Percentiles rank a stretch among this genome's conserved stretches.
phyloP scores from a whole-genome alignment of 2,888 invertebrate species.

The Mechanitis messenoides region DNA sequence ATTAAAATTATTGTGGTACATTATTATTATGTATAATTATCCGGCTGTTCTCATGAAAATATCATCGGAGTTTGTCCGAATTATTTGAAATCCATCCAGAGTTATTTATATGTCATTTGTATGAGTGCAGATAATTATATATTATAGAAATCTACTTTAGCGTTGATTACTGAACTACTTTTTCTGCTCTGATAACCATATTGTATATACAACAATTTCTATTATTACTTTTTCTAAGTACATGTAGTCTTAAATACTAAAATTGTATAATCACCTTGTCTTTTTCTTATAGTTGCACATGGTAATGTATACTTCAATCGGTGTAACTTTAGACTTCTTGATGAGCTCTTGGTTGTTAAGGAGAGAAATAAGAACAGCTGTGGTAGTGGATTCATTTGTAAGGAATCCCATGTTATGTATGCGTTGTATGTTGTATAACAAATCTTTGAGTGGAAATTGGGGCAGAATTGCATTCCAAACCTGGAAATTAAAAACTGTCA shows the following conservation, averaged over 20 bases:
- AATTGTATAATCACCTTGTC: slow-evolving; percentile 62
- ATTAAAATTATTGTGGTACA: too few relatives aligned
- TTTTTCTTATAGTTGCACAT: slow-evolving; percentile 78
- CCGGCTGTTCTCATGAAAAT: too few relatives aligned
- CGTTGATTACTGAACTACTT: slow-evolving; percentile 17
- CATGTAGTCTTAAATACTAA: background rate
- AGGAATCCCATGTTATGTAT: slow-evolving; percentile 80
- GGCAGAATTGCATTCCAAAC: slow-evolving; percentile 79
- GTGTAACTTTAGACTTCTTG: slow-evolving; percentile 58
- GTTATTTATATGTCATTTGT: too few relatives aligned
- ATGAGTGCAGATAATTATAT: too few relatives aligned
- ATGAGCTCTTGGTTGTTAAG: slow-evolving; percentile 68
- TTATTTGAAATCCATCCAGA: too few relatives aligned
- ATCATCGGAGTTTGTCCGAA: too few relatives aligned
- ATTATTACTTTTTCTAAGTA: background rate
- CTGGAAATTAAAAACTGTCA: slow-evolving; percentile 45
- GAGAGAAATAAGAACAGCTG: slow-evolving; percentile 69
- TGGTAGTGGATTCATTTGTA: slow-evolving; percentile 66
- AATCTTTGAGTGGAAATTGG: slow-evolving; percentile 66
- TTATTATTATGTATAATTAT: too few relatives aligned
- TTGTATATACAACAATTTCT: background rate
- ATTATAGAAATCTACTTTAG: too few relatives aligned
- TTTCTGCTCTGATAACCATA: slow-evolving; percentile 13
- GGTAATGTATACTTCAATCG: slow-evolving; percentile 76
- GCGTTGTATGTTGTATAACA: slow-evolving; percentile 76